Percentiles rank a stretch among this genome's conserved stretches.
Evolutionary conservation across 2,797 vertebrate genomes (phyloP).

Genomic region (Eurystomus glaucurus): DNA sequence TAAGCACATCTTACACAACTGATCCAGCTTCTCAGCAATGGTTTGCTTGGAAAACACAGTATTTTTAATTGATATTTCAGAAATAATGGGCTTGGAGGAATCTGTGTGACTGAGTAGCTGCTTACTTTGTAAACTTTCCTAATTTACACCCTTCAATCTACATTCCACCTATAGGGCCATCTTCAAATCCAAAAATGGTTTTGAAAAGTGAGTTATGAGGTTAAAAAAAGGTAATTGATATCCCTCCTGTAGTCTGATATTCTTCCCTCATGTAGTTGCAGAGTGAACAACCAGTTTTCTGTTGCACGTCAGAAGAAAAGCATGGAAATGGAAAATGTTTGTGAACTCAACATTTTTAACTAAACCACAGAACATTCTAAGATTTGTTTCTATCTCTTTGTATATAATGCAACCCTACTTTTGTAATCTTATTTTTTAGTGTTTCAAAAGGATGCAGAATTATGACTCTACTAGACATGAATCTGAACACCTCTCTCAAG

Average conservation of each 20-base stretch:
- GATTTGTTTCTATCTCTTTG: neutral
- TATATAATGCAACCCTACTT: neutral
- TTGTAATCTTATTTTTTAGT: neutral
- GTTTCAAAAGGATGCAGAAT: neutral
- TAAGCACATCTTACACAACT: neutral
- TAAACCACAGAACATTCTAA: neutral
- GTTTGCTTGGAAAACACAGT: neutral
- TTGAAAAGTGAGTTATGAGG: neutral
- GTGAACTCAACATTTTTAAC: neutral
- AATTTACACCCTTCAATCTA: neutral
- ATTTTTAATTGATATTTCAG: neutral
- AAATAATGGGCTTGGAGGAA: neutral
- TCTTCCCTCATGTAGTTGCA: neutral
- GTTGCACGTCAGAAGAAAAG: neutral
- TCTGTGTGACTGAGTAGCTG: neutral
- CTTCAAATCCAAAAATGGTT: neutral
- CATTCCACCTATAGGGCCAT: neutral
- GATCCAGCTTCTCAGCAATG: neutral
- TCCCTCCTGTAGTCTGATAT: neutral
- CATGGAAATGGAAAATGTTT: neutral
- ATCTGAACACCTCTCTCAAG: neutral
- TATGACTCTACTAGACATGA: neutral
- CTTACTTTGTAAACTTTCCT: neutral
- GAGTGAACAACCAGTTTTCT: neutral
- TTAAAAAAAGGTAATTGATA: neutral